Evolutionary conservation across 2,113 vertebrate genomes (phyloP).

Genomic region (Scortum barcoo): DNA sequence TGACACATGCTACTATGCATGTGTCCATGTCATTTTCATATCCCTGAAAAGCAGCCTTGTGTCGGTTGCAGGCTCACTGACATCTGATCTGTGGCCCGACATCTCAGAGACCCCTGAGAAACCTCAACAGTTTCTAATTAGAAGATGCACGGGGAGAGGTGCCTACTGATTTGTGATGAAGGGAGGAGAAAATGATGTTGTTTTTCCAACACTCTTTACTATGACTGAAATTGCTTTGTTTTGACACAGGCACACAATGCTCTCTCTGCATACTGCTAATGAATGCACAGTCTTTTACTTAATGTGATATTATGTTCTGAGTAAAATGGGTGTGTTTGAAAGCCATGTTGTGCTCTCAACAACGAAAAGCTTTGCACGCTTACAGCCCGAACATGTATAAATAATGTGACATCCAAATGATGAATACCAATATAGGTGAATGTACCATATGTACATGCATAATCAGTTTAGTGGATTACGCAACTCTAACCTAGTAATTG

Average conservation of each 20-base stretch:
- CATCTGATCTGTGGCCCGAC: conserved; percentile 27
- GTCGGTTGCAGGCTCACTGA: conserved; percentile 48
- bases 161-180: conserved; percentile 18
- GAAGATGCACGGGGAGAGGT: not conserved
- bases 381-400: not conserved
- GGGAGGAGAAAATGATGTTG: not conserved
- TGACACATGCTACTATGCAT: not conserved
- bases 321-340: not conserved
- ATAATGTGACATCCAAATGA: not conserved
- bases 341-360: not conserved
- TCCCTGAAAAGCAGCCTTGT: conserved; percentile 10
- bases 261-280: not conserved
- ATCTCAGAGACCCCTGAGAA: conserved; percentile 44
- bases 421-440: not conserved
- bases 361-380: conserved; percentile 8
- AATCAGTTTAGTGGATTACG: not conserved
- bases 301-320: not conserved
- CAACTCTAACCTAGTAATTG: not conserved
- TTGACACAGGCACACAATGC: not conserved
- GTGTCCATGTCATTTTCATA: not conserved
- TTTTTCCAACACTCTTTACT: not conserved
- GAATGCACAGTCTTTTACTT: not conserved
- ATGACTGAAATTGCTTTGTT: not conserved
- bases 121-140: conserved; percentile 56
- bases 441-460: not conserved